A percentile compares a stretch with the other conserved stretches of the same genome.
Conservation (phyloP, 1,140 invertebrate genomes). For the Rhopalosiphum maidis region DNA sequence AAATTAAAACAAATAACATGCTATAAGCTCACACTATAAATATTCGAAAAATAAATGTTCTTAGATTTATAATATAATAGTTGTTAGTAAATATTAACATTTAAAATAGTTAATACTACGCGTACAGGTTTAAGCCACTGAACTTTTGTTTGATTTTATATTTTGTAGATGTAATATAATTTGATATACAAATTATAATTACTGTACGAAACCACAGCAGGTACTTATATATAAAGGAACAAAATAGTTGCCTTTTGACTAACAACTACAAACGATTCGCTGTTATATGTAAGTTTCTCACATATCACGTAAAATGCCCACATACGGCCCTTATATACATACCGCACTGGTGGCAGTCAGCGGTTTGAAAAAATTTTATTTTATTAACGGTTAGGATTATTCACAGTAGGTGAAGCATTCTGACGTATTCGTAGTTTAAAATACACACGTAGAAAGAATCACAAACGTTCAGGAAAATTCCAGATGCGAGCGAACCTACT, state of each 20-base stretch:
- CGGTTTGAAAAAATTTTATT: conserved; percentile 5
- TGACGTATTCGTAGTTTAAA: background rate
- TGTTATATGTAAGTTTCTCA: background rate
- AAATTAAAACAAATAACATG: background rate
- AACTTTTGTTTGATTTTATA: background rate
- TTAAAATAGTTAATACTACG: background rate
- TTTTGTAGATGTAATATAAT: conserved; percentile 14
- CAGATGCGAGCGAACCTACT: no score
- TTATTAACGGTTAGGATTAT: background rate
- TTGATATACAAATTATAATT: conserved; percentile 8
- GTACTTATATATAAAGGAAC: background rate
- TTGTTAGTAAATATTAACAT: background rate
- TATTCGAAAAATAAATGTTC: background rate
- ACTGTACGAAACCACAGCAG: background rate
- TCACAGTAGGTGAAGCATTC: background rate
- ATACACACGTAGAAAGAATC: background rate
- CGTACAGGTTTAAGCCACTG: background rate
- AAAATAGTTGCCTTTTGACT: background rate
- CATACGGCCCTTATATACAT: background rate
- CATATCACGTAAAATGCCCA: background rate
- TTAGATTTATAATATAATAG: background rate
- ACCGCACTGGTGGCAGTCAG: background rate
- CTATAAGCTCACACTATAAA: background rate
- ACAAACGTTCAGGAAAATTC: background rate
- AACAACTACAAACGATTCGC: background rate